Base-by-base conservation (phyloP, 2,113 vertebrate genomes). In the Protomyctophum bolini region DNA sequence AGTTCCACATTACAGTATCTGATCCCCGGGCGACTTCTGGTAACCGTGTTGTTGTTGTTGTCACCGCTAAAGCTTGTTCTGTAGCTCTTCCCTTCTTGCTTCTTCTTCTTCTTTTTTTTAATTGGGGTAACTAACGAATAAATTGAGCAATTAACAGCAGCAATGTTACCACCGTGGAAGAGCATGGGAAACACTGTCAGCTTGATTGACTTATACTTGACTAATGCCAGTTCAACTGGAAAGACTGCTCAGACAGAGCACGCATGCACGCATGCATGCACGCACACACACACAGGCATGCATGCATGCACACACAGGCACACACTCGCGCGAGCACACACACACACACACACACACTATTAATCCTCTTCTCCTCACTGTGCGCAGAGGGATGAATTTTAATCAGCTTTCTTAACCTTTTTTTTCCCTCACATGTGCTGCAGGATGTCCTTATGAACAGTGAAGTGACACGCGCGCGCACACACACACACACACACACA, bases 351-450 rank as follows among this genome's bases (percentile, higher is more conserved):
- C 33, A 33, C 33, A 72, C 83, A 84, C 91, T 90, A 93, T 91
- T 91, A 92, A 92, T 91, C 91, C 88, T 71, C 85, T 90, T 90
- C 86, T 89, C 90, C 88, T 89, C 87, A 84, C 87, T 86, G 81
- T 33, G 33, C 69, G 76, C 81, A 87, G 82, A 81, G 84, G 82
- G 75, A 89, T 88, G 85, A 90, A 89, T 92, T 89, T 92, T 91
- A 92, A 93, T 92, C 83, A 91, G 88, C 91, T 91, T 93, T 85
- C 83, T 87, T 88, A 88, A 89, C 85, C 88, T 81, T 84, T 79
- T 82, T 82, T 57, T 68, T 61, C 4, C 29, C 15, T 12, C 54
- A 68, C 65, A 80, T 57, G 70, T 90, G 83, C 84, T 79, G 83
- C 79, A 73, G 88, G 83, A 91, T 91, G 89, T 90, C 83, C 89